phyloP scores from a whole-genome alignment of 2,888 invertebrate genomes.

The Cecidostiba fungosa region DNA sequence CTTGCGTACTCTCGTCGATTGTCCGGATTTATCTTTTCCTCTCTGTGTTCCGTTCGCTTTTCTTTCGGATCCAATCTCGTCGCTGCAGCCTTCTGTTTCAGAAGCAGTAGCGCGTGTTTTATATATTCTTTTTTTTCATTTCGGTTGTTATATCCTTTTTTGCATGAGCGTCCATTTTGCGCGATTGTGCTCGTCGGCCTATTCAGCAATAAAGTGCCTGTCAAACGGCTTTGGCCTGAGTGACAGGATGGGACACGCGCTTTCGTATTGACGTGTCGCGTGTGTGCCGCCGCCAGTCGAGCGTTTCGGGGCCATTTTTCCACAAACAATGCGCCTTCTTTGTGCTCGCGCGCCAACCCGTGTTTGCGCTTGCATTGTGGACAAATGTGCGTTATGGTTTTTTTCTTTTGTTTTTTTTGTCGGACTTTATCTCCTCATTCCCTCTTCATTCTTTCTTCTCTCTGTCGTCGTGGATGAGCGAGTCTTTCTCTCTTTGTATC shows the following conservation, averaged over 20 bases:
- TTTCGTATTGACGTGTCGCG: background rate
- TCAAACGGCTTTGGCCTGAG: constrained; percentile 59
- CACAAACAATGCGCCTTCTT: constrained; percentile 33
- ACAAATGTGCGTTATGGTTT: constrained; percentile 39
- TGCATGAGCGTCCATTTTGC: constrained; percentile 58
- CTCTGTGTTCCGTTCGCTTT: constrained; percentile 25
- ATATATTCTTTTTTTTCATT: constrained; percentile 31
- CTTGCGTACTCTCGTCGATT: constrained; percentile 8
- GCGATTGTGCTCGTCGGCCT: constrained; percentile 50
- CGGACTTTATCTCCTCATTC: background rate
- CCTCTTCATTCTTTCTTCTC: background rate
- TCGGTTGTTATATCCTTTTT: constrained; percentile 47
- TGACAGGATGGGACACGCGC: constrained; percentile 41
- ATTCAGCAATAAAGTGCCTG: constrained; percentile 63
- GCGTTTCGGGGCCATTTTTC: constrained; percentile 44
- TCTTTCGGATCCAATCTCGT: constrained; percentile 5
- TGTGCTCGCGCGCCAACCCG: background rate
- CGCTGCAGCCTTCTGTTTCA: constrained; percentile 23
- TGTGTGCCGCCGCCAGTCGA: background rate
- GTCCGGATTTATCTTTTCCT: constrained; percentile 15
- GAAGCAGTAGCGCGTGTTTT: background rate
- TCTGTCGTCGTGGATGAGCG: background rate
- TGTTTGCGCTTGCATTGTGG: constrained; percentile 39
- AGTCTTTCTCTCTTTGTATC: background rate
- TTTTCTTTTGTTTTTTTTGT: constrained; percentile 13